Percentiles rank a stretch among this genome's conserved stretches.
Evolutionary conservation across 2,888 invertebrate species (phyloP).

Genomic region (Drosophila neotestacea): DNA sequence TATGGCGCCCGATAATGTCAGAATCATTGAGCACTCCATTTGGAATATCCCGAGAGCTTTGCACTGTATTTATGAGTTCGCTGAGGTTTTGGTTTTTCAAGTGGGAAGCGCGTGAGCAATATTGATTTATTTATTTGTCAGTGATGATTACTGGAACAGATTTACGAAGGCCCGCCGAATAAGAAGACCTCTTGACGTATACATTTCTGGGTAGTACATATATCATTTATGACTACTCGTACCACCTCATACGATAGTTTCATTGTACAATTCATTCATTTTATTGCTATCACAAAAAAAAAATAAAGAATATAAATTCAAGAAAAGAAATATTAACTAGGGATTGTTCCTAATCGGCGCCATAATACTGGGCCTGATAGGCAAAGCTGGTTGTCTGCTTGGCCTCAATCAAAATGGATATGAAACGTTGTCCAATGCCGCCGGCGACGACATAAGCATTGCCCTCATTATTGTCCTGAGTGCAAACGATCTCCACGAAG

Average conservation of each 20-base stretch:
- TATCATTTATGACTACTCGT: constrained; percentile 22
- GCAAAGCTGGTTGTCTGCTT: constrained; percentile 76
- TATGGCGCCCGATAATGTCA: constrained; percentile 36
- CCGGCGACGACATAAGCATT: constrained; percentile 83
- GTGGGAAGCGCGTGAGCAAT: constrained; percentile 55
- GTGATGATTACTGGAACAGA: constrained; percentile 15
- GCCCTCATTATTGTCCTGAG: constrained; percentile 78
- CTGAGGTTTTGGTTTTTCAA: constrained; percentile 6
- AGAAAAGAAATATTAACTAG: background rate
- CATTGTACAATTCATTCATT: constrained; percentile 31
- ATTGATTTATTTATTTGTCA: constrained; percentile 34
- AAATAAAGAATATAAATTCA: constrained; percentile 3
- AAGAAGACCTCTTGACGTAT: constrained; percentile 3
- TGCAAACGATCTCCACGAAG: constrained; percentile 76
- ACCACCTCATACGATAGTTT: constrained; percentile 22
- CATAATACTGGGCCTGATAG: constrained; percentile 81
- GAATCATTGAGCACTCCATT: constrained; percentile 8
- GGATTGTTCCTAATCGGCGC: constrained; percentile 50
- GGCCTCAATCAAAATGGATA: constrained; percentile 82
- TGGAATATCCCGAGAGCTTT: constrained; percentile 37
- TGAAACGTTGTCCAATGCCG: constrained; percentile 83
- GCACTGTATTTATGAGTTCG: constrained; percentile 32
- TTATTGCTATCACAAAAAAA: constrained; percentile 10
- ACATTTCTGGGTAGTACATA: constrained; percentile 25
- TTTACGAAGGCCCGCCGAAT: constrained; percentile 33